These are phyloP conservation scores for Saimiri boliviensis DNA, from an alignment of 2,113 vertebrate genomes.

Conservation along the genomic window DNA sequence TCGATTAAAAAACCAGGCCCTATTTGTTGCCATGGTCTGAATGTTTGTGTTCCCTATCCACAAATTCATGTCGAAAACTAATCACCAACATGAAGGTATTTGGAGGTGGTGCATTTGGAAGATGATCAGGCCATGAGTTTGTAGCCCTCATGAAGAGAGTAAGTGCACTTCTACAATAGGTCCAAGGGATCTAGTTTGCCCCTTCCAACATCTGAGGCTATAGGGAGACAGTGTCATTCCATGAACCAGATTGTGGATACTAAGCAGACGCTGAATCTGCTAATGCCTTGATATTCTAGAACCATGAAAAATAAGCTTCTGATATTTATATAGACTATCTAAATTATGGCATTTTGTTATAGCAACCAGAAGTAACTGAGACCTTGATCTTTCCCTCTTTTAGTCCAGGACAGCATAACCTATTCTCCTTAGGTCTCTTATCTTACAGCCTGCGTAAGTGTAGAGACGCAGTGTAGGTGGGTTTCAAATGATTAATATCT, in stretches of 20 bases:
- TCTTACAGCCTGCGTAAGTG: background rate
- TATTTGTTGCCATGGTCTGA: background rate
- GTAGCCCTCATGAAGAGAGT: background rate
- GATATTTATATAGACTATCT: no score
- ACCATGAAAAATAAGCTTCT: background rate
- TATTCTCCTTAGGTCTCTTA: background rate
- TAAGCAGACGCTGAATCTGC: background rate
- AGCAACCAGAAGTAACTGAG: background rate
- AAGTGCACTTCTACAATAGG: background rate
- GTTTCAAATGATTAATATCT: background rate
- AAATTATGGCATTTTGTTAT: background rate
- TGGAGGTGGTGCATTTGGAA: background rate
- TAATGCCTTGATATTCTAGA: background rate
- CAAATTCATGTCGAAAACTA: background rate
- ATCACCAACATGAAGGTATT: background rate
- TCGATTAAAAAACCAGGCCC: background rate
- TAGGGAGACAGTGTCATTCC: background rate
- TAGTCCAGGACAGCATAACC: background rate
- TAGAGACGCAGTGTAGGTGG: background rate
- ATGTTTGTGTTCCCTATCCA: background rate
- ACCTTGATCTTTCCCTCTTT: background rate
- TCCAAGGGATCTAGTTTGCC: accelerated
- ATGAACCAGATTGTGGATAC: background rate
- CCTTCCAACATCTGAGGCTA: background rate
- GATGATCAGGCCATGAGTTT: background rate